Percentiles rank a stretch among this genome's conserved stretches.
Conservation (phyloP, 1,140 invertebrate genomes). For the Diuraphis noxia region DNA sequence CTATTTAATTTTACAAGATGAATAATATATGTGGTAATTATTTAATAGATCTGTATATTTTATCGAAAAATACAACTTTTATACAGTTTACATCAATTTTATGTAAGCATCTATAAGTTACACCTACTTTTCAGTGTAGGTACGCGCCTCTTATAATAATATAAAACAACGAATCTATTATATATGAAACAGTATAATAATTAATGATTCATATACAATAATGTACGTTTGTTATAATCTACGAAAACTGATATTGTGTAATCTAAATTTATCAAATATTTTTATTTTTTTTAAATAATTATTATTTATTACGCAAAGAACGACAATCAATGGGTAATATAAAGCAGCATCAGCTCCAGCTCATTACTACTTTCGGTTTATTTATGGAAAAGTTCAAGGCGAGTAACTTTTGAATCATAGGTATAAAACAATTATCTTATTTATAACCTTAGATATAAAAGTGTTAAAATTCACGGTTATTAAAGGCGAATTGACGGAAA, state of each 20-base stretch:
- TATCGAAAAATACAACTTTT: too few species aligned
- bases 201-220: neutral
- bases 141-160: neutral
- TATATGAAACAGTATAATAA: neutral
- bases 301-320: too few species aligned
- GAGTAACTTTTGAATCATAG: neutral
- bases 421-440: neutral
- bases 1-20: too few species aligned
- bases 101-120: neutral
- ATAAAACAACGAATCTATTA: neutral
- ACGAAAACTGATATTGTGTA: too few species aligned
- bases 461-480: neutral
- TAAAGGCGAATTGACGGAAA: too few species aligned
- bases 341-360: neutral
- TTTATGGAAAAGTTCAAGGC: neutral
- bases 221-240: neutral
- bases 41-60: too few species aligned
- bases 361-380: neutral
- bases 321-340: neutral
- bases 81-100: too few species aligned
- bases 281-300: too few species aligned
- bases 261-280: too few species aligned
- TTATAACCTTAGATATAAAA: neutral
- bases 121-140: neutral
- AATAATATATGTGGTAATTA: too few species aligned